Conservation (phyloP, 2,113 vertebrate species). For the Lanius ludovicianus region DNA sequence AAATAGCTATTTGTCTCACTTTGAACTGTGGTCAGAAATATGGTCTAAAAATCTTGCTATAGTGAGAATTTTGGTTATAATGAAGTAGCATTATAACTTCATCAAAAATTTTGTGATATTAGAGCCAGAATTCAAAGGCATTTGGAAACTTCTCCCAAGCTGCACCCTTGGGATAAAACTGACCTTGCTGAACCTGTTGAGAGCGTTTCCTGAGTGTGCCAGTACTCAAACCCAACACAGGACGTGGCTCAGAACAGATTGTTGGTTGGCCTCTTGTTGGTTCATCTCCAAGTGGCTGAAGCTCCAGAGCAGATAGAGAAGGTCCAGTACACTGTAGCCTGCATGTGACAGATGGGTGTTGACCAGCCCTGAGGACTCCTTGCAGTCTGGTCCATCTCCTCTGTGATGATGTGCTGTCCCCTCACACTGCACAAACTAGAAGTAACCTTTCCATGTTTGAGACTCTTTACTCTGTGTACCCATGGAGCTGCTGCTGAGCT, state of each 20-base stretch:
- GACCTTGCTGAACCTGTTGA: not conserved
- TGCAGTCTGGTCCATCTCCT: not conserved
- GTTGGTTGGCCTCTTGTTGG: not conserved
- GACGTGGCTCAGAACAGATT: rapidly evolving
- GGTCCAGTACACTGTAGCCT: not conserved
- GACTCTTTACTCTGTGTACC: not conserved
- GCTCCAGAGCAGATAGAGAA: not conserved
- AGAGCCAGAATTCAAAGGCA: not conserved
- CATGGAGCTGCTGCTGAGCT: not conserved
- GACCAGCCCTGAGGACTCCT: not conserved
- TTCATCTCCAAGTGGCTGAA: not conserved
- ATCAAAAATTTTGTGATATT: not conserved
- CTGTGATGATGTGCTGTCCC: not conserved
- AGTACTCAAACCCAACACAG: not conserved
- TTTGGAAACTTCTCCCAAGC: not conserved
- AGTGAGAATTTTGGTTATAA: not conserved
- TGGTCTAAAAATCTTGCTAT: not conserved
- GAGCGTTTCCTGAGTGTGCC: not conserved
- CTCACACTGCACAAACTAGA: not conserved
- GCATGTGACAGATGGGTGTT: not conserved
- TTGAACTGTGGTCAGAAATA: not conserved
- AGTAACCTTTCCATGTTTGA: not conserved
- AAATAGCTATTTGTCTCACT: not conserved
- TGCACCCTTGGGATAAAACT: not conserved
- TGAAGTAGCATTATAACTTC: not conserved